Conservation (phyloP, 2,113 vertebrate genomes). For the Rhinolophus ferrumequinum region DNA sequence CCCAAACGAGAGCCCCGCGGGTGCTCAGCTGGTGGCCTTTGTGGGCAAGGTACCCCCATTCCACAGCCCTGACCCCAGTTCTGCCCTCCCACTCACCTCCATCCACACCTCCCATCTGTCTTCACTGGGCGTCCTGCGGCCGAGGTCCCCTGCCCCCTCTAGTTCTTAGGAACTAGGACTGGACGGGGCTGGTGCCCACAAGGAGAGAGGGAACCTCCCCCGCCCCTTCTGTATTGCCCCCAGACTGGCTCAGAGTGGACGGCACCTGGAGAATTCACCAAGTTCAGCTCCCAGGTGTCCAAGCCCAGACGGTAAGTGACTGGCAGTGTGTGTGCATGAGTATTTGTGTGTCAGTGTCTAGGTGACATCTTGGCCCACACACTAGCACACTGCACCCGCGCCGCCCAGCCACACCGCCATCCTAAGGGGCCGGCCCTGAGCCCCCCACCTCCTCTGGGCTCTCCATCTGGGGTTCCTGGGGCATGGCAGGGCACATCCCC, state of each 20-base stretch:
- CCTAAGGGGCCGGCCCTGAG: not conserved
- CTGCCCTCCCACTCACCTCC: not conserved
- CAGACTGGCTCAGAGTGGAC: slow-evolving; percentile 98
- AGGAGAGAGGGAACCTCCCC: not conserved
- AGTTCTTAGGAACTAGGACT: not conserved
- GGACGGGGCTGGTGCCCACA: not conserved
- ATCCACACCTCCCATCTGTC: rapidly evolving
- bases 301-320: slow-evolving; percentile 94
- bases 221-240: not conserved
- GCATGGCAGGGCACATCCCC: rapidly evolving
- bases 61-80: not conserved
- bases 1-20: slow-evolving; percentile 92
- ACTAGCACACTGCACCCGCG: rapidly evolving
- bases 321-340: rapidly evolving
- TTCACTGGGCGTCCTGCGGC: not conserved
- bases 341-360: not conserved
- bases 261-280: slow-evolving; percentile 97
- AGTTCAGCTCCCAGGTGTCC: slow-evolving; percentile 98
- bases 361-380: not conserved
- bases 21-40: slow-evolving; percentile 91
- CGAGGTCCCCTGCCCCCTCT: not conserved
- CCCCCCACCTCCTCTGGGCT: no score
- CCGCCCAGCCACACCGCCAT: not conserved
- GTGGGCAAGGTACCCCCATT: slow-evolving; percentile 92
- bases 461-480: rapidly evolving